Evolutionary conservation across 2,888 invertebrate genomes (phyloP), one percentile per base, ranked within the genome.

Genomic region (Agrypnus murinus): DNA sequence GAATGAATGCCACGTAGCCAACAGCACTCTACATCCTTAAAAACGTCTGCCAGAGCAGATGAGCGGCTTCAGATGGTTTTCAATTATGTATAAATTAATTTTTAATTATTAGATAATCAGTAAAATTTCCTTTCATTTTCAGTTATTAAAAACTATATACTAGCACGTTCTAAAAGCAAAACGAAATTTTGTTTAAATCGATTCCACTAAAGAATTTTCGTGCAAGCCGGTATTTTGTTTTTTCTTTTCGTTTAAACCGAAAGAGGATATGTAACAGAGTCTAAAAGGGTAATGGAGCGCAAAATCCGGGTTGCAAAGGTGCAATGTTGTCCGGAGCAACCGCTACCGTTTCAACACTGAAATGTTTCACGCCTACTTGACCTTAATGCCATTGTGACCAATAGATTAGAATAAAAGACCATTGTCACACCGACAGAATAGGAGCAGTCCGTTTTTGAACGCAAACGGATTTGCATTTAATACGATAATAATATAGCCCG

Each of bases 321-420:
- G 65, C 65, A 65, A 69, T 65, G 59, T 65, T 69, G 58, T 65
- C 45, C 50, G 50, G 45, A 65, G 34, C 45, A 58, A 67, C 63
- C 71, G 66, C 66, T 64, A 67, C 62, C 71, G 66, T 65, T 71
- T 45, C 55, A 71, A 72, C 77, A 79, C 76, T 69, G 25, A 57
- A 25, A 66, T 59, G 45, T 57, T 74, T 74, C 69, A 74, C 74
- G 74, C 72, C 69, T 74, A 74, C 72, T 74, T 74, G 72, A 69
- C 50, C 65, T 72, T 67, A 71, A 68, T 69, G 59, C 74, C 53
- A 74, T 74, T 74, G 72, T 72, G 69, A 60, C 69, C 65, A 65
- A 55, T 50, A 59, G 62, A 74, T 74, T 74, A 74, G 71, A 67
- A 71, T 71, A 67, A 67, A 70, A 58, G 69, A 7, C 69, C 70